Conservation (phyloP, 2,113 vertebrate genomes). For the Bubo scandiacus region DNA sequence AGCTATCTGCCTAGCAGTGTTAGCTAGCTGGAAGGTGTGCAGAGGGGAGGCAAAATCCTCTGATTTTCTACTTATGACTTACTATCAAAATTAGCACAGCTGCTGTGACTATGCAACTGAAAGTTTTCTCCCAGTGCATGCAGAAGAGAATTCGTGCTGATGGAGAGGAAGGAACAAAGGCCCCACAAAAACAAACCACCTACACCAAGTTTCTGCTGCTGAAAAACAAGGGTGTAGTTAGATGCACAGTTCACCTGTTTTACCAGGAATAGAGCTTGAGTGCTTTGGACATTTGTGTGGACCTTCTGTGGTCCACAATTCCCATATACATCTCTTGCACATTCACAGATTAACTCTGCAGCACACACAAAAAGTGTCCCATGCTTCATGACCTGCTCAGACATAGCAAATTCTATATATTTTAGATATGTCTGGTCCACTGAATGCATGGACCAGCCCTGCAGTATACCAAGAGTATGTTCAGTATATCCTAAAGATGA, state of each 20-base stretch:
- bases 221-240: background rate
- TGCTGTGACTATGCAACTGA: background rate
- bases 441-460: background rate
- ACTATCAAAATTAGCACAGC: background rate
- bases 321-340: fast-evolving
- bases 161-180: background rate
- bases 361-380: background rate
- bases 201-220: background rate
- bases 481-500: background rate
- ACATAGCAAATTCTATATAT: background rate
- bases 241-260: background rate
- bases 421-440: background rate
- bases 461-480: background rate
- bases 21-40: background rate
- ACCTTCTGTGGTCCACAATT: background rate
- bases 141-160: background rate
- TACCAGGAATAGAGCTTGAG: background rate
- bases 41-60: background rate
- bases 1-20: background rate
- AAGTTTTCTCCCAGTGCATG: background rate
- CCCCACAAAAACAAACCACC: background rate
- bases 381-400: background rate
- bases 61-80: background rate
- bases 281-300: background rate
- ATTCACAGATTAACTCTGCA: background rate